phyloP scores from a whole-genome alignment of 2,797 vertebrate genomes.

The Diplodus puntazzo region DNA sequence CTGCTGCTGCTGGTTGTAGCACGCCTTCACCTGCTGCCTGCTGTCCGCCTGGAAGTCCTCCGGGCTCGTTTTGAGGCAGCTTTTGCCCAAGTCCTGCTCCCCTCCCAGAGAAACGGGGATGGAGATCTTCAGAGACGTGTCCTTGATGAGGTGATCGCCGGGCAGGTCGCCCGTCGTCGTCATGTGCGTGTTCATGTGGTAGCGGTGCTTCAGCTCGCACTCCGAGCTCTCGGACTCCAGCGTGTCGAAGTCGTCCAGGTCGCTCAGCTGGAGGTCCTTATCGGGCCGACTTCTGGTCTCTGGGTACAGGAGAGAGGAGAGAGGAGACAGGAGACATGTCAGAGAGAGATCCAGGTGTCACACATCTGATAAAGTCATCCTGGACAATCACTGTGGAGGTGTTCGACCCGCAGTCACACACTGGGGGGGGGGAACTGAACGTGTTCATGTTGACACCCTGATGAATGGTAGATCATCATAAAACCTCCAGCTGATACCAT shows the following conservation, averaged over 20 bases:
- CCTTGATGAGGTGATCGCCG: constrained; percentile 83
- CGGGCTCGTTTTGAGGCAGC: constrained; percentile 88
- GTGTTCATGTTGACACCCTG: neutral
- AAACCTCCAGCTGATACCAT: neutral
- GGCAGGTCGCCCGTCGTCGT: constrained; percentile 81
- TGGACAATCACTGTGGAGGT: neutral
- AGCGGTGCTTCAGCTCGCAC: constrained; percentile 92
- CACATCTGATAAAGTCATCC: neutral
- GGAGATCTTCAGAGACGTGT: constrained; percentile 86
- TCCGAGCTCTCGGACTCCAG: constrained; percentile 93
- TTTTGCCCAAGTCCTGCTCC: constrained; percentile 88
- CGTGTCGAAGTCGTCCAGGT: constrained; percentile 94
- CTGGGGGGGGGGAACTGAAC: constrained; percentile 1
- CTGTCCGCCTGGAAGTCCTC: constrained; percentile 87
- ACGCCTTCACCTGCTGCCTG: constrained; percentile 87
- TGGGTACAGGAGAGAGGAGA: constrained; percentile 64
- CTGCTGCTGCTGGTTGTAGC: constrained; percentile 84
- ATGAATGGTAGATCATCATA: too few species aligned
- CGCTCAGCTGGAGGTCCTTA: constrained; percentile 95
- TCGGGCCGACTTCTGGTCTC: constrained; percentile 89
- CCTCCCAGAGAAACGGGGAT: constrained; percentile 83
- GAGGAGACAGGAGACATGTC: constrained; percentile 22
- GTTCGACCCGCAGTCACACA: neutral
- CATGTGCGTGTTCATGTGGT: constrained; percentile 88
- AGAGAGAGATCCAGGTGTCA: neutral